Percentiles rank a stretch among this genome's conserved stretches.
Evolutionary conservation across 2,888 invertebrate species (phyloP).

Genomic region (Synanthedon vespiformis): DNA sequence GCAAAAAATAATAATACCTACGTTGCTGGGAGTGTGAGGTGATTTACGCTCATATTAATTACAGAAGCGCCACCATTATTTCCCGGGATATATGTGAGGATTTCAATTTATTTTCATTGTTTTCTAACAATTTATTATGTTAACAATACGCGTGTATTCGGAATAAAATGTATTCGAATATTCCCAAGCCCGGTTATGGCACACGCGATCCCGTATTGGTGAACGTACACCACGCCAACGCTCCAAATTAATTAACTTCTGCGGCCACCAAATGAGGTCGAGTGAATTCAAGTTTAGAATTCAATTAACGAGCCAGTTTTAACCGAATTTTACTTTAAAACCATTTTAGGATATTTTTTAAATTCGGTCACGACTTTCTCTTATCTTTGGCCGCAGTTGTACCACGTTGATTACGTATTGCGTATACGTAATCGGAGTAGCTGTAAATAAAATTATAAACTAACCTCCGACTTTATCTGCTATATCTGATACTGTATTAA

Average conservation of each 20-base stretch:
- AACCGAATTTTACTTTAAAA: slow-evolving; percentile 8
- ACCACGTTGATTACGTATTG: too few species aligned
- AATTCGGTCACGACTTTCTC: too few species aligned
- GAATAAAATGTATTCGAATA: slow-evolving; percentile 4
- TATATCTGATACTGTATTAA: too few species aligned
- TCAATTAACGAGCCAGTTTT: slow-evolving; percentile 29
- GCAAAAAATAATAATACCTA: slow-evolving; percentile 8
- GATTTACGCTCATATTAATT: slow-evolving; percentile 51
- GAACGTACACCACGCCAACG: slow-evolving; percentile 13
- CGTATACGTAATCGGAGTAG: too few species aligned
- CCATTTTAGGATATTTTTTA: too few species aligned
- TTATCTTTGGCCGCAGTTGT: too few species aligned
- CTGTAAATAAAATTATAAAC: too few species aligned
- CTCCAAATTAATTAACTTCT: slow-evolving; percentile 42
- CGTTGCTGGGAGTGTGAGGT: slow-evolving; percentile 16
- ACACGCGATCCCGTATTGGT: background rate
- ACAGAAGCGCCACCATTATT: slow-evolving; percentile 30
- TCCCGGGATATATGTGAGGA: slow-evolving; percentile 21
- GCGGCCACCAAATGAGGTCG: slow-evolving; percentile 31
- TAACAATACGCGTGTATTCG: slow-evolving; percentile 13
- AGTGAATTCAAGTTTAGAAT: slow-evolving; percentile 36
- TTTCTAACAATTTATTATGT: slow-evolving; percentile 20
- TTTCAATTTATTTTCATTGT: slow-evolving; percentile 34
- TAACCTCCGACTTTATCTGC: too few species aligned
- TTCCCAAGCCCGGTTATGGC: slow-evolving; percentile 4